These are phyloP conservation scores for Eupithecia subumbrata DNA, from an alignment of 2,888 invertebrate genomes.

Conservation along the genomic window DNA sequence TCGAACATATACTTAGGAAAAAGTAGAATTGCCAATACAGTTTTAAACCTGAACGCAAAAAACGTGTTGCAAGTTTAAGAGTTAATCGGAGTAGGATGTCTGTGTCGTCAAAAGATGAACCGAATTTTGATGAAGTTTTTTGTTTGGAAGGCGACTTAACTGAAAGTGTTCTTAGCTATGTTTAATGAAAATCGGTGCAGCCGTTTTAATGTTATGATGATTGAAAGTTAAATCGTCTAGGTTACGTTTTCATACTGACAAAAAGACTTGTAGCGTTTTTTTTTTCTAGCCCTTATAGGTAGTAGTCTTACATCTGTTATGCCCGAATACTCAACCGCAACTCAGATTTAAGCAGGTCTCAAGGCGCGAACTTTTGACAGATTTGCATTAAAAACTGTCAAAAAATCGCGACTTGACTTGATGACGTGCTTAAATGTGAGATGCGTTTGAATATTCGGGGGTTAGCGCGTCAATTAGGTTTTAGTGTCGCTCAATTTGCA, in stretches of 20 bases:
- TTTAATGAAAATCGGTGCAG: not conserved
- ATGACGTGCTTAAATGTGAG: too few relatives aligned
- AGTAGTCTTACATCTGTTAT: too few relatives aligned
- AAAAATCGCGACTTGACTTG: too few relatives aligned
- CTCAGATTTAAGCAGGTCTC: too few relatives aligned
- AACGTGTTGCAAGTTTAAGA: not conserved
- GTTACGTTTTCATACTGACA: not conserved
- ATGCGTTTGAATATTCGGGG: too few relatives aligned
- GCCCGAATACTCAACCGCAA: too few relatives aligned
- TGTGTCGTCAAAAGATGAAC: not conserved
- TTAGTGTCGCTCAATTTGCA: too few relatives aligned
- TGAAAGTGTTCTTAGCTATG: not conserved
- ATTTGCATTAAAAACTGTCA: too few relatives aligned
- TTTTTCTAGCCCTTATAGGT: too few relatives aligned
- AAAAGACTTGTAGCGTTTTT: not conserved
- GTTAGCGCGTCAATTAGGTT: too few relatives aligned
- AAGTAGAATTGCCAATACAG: constrained; percentile 12
- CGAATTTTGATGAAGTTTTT: not conserved
- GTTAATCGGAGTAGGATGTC: not conserved
- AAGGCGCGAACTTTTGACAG: too few relatives aligned
- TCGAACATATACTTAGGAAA: constrained; percentile 20
- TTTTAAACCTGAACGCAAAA: not conserved
- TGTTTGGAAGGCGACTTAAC: not conserved
- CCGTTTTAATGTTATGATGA: not conserved
- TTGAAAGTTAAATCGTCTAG: not conserved